A percentile compares a stretch with the other conserved stretches of the same genome.
These are phyloP conservation scores for Schizothorax lantsangensis DNA, from an alignment of 2,797 vertebrate species.

Conservation along the genomic window DNA sequence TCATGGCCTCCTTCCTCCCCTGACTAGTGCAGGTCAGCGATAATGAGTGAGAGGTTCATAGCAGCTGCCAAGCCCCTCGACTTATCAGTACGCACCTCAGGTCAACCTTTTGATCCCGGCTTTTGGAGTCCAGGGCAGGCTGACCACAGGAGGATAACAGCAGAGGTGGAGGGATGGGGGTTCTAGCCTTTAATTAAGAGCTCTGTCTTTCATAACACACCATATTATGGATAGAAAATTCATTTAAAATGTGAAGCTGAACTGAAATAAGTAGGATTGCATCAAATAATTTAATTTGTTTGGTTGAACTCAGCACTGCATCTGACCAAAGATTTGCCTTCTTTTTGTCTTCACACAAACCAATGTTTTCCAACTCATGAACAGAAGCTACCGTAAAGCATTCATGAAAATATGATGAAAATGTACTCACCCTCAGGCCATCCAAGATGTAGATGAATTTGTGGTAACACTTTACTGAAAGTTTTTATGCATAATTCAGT, in stretches of 20 bases:
- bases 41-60: conserved; percentile 57
- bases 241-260: conserved; percentile 2
- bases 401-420: not conserved
- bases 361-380: not conserved
- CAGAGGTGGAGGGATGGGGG: conserved; percentile 1
- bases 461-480: not conserved
- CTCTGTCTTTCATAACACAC: not conserved
- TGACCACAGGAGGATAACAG: conserved; percentile 44
- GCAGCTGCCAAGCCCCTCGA: not conserved
- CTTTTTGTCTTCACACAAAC: not conserved
- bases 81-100: conserved; percentile 47
- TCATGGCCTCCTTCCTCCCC: conserved; percentile 36
- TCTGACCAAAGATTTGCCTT: not conserved
- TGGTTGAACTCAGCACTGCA: not conserved
- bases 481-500: not conserved
- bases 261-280: not conserved
- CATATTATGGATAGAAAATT: conserved; percentile 11
- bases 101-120: conserved; percentile 26
- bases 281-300: not conserved
- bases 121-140: conserved; percentile 26
- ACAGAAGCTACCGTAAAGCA: not conserved
- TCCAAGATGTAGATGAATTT: not conserved
- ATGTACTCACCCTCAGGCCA: not conserved
- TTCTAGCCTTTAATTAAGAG: conserved; percentile 18
- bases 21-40: conserved; percentile 48